Percentiles rank a stretch among this genome's conserved stretches.
These are phyloP conservation scores for Drosophila truncata DNA, from an alignment of 1,140 invertebrate genomes.

Conservation along the genomic window DNA sequence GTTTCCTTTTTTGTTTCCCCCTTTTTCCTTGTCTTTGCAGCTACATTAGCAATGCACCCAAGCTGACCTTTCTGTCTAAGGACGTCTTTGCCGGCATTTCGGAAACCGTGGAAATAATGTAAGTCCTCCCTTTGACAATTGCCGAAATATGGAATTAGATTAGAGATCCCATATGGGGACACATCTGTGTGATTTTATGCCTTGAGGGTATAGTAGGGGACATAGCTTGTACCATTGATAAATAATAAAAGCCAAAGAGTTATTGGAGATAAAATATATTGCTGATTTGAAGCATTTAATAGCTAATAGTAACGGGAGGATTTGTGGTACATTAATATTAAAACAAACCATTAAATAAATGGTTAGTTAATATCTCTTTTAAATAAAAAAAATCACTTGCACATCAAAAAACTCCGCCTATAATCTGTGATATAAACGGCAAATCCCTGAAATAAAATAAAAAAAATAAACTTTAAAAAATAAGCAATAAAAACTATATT, in stretches of 20 bases:
- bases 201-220: not conserved
- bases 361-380: no score
- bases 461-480: no score
- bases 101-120: slow-evolving; percentile 86
- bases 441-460: no score
- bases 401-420: no score
- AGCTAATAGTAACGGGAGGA: not conserved
- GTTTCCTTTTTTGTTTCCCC: not conserved
- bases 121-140: slow-evolving; percentile 46
- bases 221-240: not conserved
- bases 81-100: slow-evolving; percentile 85
- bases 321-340: not conserved
- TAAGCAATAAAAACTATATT: no score
- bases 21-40: slow-evolving; percentile 62
- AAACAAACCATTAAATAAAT: no score
- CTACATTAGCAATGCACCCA: slow-evolving; percentile 86
- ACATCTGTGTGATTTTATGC: slow-evolving; percentile 19
- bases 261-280: not conserved
- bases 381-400: no score
- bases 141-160: not conserved
- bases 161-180: not conserved
- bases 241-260: not conserved
- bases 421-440: no score
- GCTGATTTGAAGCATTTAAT: no score
- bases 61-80: slow-evolving; percentile 85